Percentiles rank a stretch among this genome's conserved stretches.
Evolutionary conservation across 2,113 vertebrate genomes (phyloP).

Genomic region (Ptilonorhynchus violaceus): DNA sequence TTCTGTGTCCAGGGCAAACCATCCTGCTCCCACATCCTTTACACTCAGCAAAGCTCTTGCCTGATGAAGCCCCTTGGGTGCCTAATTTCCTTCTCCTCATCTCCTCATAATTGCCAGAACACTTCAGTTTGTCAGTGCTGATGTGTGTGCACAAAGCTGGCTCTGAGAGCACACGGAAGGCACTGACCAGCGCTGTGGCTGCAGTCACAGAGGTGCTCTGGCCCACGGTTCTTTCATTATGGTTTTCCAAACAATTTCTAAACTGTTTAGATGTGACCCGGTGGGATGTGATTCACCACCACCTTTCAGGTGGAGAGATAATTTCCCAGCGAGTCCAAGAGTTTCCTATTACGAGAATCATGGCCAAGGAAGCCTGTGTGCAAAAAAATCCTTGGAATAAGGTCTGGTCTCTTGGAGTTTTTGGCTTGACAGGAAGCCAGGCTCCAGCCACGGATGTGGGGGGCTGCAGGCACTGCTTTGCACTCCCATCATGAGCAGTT

Average conservation of each 20-base stretch:
- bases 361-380: not conserved
- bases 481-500: not conserved
- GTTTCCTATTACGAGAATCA: not conserved
- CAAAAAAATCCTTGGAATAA: not conserved
- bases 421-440: not conserved
- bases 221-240: not conserved
- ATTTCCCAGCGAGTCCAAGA: not conserved
- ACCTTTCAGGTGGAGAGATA: not conserved
- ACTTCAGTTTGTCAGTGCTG: rapidly evolving
- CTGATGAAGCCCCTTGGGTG: not conserved
- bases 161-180: not conserved
- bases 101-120: not conserved
- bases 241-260: not conserved
- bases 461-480: not conserved
- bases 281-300: not conserved
- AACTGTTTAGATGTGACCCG: not conserved
- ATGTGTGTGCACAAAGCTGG: not conserved
- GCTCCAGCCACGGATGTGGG: not conserved
- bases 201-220: not conserved
- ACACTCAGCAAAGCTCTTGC: not conserved
- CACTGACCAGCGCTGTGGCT: not conserved
- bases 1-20: not conserved
- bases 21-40: not conserved
- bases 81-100: not conserved
- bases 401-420: not conserved